A percentile compares a stretch with the other conserved stretches of the same genome.
These are phyloP conservation scores for Zhengitettix transpicula DNA, from an alignment of 2,888 invertebrate species.

Conservation along the genomic window DNA sequence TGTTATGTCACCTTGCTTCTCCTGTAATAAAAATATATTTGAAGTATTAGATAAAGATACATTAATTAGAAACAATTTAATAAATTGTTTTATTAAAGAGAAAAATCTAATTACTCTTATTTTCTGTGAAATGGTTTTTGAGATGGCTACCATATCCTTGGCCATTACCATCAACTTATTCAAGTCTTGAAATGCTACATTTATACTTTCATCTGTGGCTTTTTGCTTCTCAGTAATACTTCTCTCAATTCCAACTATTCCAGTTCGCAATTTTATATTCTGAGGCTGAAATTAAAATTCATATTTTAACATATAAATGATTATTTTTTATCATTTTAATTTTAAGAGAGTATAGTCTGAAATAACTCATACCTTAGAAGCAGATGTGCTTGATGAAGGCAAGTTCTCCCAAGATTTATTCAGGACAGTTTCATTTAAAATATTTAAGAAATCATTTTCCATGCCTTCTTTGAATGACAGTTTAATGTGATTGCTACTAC, in stretches of 20 bases:
- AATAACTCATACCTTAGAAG: too few species aligned
- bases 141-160: constrained; percentile 89
- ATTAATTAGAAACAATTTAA: neutral
- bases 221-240: constrained; percentile 79
- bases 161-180: constrained; percentile 89
- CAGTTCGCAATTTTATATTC: constrained; percentile 55
- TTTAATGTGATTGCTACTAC: constrained; percentile 57
- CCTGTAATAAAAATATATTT: constrained; percentile 29
- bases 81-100: neutral
- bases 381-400: too few species aligned
- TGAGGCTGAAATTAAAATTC: constrained; percentile 4
- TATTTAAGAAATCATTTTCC: constrained; percentile 40
- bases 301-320: neutral
- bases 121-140: constrained; percentile 81
- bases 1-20: constrained; percentile 86
- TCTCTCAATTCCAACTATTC: constrained; percentile 92
- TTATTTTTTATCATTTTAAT: neutral
- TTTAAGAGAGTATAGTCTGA: neutral
- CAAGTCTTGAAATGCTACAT: constrained; percentile 88
- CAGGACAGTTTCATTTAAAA: constrained; percentile 43
- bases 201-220: constrained; percentile 82
- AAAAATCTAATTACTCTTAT: constrained; percentile 36
- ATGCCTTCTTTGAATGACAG: constrained; percentile 76
- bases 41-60: neutral
- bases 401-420: constrained; percentile 45